Percentiles rank a stretch among this genome's conserved stretches.
phyloP scores from a whole-genome alignment of 2,888 invertebrate genomes.

The Thera obeliscata region DNA sequence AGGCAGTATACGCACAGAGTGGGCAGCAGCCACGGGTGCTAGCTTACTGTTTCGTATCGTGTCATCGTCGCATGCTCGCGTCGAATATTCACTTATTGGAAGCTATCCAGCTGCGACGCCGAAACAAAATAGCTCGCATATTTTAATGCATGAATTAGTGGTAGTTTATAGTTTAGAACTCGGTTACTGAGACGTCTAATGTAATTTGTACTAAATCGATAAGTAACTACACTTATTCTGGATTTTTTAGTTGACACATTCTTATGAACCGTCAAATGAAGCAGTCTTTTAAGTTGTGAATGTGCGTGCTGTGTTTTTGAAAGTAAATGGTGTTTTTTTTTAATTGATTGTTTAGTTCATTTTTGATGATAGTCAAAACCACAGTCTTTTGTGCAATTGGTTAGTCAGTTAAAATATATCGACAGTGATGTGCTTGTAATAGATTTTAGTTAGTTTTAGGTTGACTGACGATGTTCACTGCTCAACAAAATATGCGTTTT shows the following conservation, averaged over 20 bases:
- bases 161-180: slow-evolving; percentile 67
- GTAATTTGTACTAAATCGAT: slow-evolving; percentile 40
- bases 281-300: slow-evolving; percentile 23
- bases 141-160: slow-evolving; percentile 52
- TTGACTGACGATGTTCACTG: slow-evolving; percentile 60
- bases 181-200: slow-evolving; percentile 51
- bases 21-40: slow-evolving; percentile 37
- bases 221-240: slow-evolving; percentile 28
- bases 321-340: slow-evolving; percentile 19
- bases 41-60: slow-evolving; percentile 29
- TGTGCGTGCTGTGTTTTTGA: slow-evolving; percentile 22
- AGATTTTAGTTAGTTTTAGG: slow-evolving; percentile 44
- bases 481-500: slow-evolving; percentile 52
- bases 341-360: slow-evolving; percentile 17
- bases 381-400: slow-evolving; percentile 23
- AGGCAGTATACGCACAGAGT: slow-evolving; percentile 31
- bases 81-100: slow-evolving; percentile 28
- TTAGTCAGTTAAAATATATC: slow-evolving; percentile 18
- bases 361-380: slow-evolving; percentile 19
- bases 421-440: slow-evolving; percentile 19
- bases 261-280: slow-evolving; percentile 2
- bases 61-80: slow-evolving; percentile 59
- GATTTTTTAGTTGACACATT: slow-evolving; percentile 17
- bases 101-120: slow-evolving; percentile 28
- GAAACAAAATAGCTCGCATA: slow-evolving; percentile 54